These are phyloP conservation scores for Cataglyphis altisquamis DNA, from an alignment of 2,888 invertebrate species.

Conservation along the genomic window DNA sequence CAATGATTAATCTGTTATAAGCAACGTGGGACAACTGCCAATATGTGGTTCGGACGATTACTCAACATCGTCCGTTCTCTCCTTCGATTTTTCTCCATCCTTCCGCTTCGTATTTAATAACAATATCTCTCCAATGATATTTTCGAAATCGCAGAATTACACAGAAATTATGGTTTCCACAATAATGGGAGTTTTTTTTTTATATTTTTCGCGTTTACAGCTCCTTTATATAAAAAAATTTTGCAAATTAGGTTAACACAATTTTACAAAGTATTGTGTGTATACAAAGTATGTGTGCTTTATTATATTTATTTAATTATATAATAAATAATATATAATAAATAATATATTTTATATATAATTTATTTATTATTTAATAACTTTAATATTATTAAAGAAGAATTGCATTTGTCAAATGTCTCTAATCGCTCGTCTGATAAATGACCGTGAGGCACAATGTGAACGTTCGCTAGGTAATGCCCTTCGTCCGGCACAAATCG, in stretches of 20 bases:
- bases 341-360: too few species aligned
- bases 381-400: not conserved
- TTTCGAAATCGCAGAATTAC: not conserved
- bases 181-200: not conserved
- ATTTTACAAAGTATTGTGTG: not conserved
- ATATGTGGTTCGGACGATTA: conserved; percentile 37
- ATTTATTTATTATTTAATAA: too few species aligned
- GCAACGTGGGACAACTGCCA: conserved; percentile 70
- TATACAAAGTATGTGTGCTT: not conserved
- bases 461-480: conserved; percentile 5
- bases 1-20: conserved; percentile 80
- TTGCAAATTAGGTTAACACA: not conserved
- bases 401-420: not conserved
- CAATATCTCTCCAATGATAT: not conserved
- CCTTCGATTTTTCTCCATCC: conserved; percentile 17
- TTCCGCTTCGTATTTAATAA: not conserved
- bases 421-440: conserved; percentile 1
- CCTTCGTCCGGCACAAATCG: conserved; percentile 71
- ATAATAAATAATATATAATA: too few species aligned
- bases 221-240: not conserved
- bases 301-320: not conserved
- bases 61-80: conserved; percentile 4
- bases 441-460: conserved; percentile 8
- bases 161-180: not conserved
- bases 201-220: not conserved